Conservation (phyloP, 2,888 invertebrate genomes). For the Bombylius discolor region DNA sequence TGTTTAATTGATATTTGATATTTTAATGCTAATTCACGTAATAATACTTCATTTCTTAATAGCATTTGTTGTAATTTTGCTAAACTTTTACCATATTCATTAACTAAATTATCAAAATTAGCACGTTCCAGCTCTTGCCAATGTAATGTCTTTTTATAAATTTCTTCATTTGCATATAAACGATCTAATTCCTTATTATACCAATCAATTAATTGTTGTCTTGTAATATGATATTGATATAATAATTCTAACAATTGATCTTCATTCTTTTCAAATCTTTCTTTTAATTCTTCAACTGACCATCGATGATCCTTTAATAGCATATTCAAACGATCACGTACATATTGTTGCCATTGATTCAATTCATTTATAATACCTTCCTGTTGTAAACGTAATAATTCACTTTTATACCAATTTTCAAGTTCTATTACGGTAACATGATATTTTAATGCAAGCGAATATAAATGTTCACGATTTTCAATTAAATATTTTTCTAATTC, state of each 20-base stretch:
- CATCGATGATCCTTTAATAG: constrained; percentile 28
- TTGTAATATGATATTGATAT: constrained; percentile 22
- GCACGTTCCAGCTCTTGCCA: constrained; percentile 19
- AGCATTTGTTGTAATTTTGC: not conserved
- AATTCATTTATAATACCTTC: constrained; percentile 25
- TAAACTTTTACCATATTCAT: constrained; percentile 19
- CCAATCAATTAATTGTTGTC: constrained; percentile 25
- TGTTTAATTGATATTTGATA: constrained; percentile 29
- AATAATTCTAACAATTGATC: constrained; percentile 20
- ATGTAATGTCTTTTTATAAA: not conserved
- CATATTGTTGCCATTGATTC: constrained; percentile 27
- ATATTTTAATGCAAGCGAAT: constrained; percentile 25
- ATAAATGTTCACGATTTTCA: constrained; percentile 24
- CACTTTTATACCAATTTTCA: constrained; percentile 28
- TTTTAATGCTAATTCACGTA: not conserved
- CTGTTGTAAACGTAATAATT: constrained; percentile 26
- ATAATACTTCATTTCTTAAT: not conserved
- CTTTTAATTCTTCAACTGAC: constrained; percentile 23
- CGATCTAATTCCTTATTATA: constrained; percentile 25
- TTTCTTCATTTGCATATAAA: constrained; percentile 6
- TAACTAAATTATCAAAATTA: constrained; percentile 26
- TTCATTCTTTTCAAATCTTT: constrained; percentile 23
- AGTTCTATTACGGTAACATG: constrained; percentile 28
- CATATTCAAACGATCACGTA: constrained; percentile 26
- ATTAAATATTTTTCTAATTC: constrained; percentile 28